Evolutionary conservation across 1,140 invertebrate species (phyloP).

Genomic region (Ruditapes philippinarum): DNA sequence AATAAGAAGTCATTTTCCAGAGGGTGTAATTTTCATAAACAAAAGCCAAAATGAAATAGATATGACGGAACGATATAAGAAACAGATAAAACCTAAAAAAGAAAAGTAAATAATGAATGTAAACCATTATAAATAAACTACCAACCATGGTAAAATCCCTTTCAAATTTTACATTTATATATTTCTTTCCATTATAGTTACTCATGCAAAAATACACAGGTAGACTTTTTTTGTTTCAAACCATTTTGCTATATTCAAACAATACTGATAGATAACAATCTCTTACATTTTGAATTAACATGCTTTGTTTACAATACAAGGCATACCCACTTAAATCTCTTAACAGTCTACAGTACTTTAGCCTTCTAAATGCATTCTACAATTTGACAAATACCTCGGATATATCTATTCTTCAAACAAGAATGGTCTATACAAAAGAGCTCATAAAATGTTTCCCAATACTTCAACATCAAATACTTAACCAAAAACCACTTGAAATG

Average conservation of each 20-base stretch:
- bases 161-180: background rate
- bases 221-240: conserved; percentile 15
- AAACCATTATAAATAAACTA: background rate
- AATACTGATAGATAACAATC: background rate
- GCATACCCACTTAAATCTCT: background rate
- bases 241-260: conserved; percentile 26
- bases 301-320: background rate
- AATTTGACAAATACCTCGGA: background rate
- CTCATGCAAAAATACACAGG: conserved; percentile 1
- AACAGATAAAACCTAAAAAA: background rate
- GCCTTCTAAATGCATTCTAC: background rate
- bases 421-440: background rate
- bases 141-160: conserved; percentile 33
- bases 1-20: no score
- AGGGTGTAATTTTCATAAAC: conserved; percentile 1
- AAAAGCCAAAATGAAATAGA: background rate
- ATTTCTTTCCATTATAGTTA: background rate
- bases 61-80: background rate
- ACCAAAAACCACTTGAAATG: conserved; percentile 5
- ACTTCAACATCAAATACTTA: no score
- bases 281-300: background rate
- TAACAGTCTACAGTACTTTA: background rate
- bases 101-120: background rate
- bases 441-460: background rate
- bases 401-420: conserved; percentile 23